phyloP scores from a whole-genome alignment of 1,140 invertebrate species.

The Olivierus martensii region DNA sequence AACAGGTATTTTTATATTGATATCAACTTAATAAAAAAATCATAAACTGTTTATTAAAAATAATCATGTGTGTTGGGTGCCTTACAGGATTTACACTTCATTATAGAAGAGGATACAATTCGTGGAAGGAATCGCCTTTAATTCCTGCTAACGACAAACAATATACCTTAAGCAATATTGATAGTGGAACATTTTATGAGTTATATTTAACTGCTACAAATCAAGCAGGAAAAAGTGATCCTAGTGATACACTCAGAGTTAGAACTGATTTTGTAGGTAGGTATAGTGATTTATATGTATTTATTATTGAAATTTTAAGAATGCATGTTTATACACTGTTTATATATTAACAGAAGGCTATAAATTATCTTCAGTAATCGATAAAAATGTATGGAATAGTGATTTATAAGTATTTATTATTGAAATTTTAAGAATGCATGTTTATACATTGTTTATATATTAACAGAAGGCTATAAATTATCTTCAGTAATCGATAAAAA shows the following conservation, averaged over 20 bases:
- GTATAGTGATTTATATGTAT: too few relatives aligned
- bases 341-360: too few relatives aligned
- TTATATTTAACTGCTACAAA: conserved; percentile 76
- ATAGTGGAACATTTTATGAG: conserved; percentile 71
- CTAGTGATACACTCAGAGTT: conserved; percentile 35
- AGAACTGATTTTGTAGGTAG: conserved; percentile 7
- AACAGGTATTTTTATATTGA: too few relatives aligned
- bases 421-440: too few relatives aligned
- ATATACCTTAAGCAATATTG: conserved; percentile 39
- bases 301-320: too few relatives aligned
- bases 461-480: conserved; percentile 1
- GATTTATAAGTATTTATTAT: too few relatives aligned
- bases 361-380: not conserved
- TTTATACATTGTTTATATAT: not conserved
- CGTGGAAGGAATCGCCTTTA: not conserved
- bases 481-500: not conserved
- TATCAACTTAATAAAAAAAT: too few relatives aligned
- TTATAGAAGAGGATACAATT: not conserved
- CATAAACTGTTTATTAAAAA: too few relatives aligned
- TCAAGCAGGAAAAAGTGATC: conserved; percentile 66
- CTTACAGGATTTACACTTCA: not conserved
- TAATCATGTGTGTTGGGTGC: too few relatives aligned
- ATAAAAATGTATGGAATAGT: too few relatives aligned
- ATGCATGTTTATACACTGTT: too few relatives aligned
- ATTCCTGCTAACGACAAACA: conserved; percentile 9